A percentile compares a stretch with the other conserved stretches of the same genome.
Evolutionary conservation across 2,113 vertebrate genomes (phyloP).

Genomic region (Microcebus ravelobensis): DNA sequence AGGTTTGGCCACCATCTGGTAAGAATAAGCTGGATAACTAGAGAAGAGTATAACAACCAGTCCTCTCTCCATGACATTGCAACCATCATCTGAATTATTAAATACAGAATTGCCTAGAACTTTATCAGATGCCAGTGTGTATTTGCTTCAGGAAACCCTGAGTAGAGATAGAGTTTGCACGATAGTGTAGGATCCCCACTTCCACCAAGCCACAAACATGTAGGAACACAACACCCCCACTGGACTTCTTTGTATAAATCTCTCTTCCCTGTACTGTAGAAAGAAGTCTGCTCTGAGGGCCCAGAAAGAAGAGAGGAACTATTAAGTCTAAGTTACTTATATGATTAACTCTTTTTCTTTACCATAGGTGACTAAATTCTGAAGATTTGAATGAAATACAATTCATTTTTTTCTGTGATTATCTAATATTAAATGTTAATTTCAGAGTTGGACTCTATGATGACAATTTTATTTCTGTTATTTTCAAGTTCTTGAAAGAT

Average conservation of each 20-base stretch:
- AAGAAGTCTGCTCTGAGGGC: not conserved
- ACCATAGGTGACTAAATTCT: not conserved
- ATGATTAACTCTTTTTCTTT: not conserved
- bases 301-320: not conserved
- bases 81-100: not conserved
- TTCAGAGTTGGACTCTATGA: not conserved
- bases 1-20: not conserved
- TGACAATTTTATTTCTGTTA: not conserved
- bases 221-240: not conserved
- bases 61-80: not conserved
- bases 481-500: not conserved
- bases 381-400: not conserved
- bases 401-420: not conserved
- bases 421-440: not conserved
- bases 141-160: not conserved
- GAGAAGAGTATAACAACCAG: not conserved
- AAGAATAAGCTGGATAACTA: not conserved
- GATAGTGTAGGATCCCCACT: not conserved
- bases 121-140: not conserved
- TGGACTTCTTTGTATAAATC: not conserved
- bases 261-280: not conserved
- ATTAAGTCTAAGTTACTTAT: not conserved
- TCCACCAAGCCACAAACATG: not conserved
- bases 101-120: not conserved
- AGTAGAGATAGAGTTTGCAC: not conserved